Percentiles rank a stretch among this genome's conserved stretches.
These are phyloP conservation scores for Coregonus ussuriensis DNA, from an alignment of 2,797 vertebrate species.

Conservation along the genomic window DNA sequence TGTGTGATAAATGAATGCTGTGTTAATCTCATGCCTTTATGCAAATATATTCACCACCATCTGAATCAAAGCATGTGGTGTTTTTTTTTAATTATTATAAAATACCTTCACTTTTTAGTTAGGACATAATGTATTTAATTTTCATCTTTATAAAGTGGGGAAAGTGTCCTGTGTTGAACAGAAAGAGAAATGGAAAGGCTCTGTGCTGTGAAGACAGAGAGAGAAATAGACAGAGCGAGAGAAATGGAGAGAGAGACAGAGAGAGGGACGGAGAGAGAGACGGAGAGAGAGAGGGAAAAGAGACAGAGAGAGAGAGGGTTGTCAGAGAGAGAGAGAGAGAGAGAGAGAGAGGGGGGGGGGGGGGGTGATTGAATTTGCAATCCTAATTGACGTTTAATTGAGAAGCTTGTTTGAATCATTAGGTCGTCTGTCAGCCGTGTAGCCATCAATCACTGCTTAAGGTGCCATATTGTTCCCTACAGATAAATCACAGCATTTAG, in stretches of 20 bases:
- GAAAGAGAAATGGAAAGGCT: background rate
- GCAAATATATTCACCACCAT: constrained; percentile 56
- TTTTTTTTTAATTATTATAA: constrained; percentile 29
- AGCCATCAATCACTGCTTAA: constrained; percentile 71
- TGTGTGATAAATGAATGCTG: constrained; percentile 51
- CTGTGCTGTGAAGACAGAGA: background rate
- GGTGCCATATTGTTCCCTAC: constrained; percentile 42
- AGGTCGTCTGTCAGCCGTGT: constrained; percentile 66
- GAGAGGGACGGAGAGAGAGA: no score
- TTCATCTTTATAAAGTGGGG: constrained; percentile 24
- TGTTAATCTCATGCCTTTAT: constrained; percentile 50
- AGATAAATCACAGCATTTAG: constrained; percentile 13
- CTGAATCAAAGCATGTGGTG: constrained; percentile 18
- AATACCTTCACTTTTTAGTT: constrained; percentile 38
- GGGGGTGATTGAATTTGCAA: constrained; percentile 50
- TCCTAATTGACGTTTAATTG: constrained; percentile 79
- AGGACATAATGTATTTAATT: constrained; percentile 26
- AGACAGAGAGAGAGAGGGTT: no score
- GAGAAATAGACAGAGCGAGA: background rate
- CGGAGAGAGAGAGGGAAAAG: no score
- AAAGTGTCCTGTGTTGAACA: background rate
- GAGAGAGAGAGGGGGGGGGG: background rate
- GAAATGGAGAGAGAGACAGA: background rate
- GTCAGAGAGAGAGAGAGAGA: no score
- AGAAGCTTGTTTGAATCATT: constrained; percentile 74